Conservation (phyloP, 2,797 vertebrate genomes). For the Diglossa cyanea region DNA sequence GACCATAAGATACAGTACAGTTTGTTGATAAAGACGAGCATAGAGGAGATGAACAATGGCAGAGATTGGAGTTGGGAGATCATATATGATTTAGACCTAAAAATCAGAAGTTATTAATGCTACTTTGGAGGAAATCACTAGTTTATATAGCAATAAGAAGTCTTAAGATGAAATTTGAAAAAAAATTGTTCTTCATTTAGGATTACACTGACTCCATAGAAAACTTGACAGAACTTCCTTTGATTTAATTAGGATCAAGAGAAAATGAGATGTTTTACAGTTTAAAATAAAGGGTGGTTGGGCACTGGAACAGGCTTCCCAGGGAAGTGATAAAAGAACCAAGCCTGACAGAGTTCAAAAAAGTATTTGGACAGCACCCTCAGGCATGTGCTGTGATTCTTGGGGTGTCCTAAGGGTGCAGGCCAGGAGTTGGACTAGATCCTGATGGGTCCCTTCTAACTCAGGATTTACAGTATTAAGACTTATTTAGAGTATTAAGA, state of each 20-base stretch:
- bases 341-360: neutral
- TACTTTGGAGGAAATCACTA: neutral
- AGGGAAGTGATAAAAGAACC: neutral
- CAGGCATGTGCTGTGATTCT: neutral
- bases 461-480: neutral
- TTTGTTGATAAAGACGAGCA: neutral
- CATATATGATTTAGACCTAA: fast-evolving
- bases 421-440: neutral
- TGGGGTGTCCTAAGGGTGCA: neutral
- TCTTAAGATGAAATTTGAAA: neutral
- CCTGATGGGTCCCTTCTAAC: neutral
- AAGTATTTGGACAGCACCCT: neutral
- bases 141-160: neutral
- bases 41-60: neutral
- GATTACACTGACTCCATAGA: neutral
- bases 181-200: neutral
- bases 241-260: neutral
- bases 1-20: neutral
- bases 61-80: neutral
- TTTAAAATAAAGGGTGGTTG: neutral
- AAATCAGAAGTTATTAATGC: neutral
- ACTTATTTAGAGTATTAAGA: neutral
- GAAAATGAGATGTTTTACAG: neutral
- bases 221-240: neutral
- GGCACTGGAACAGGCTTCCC: neutral